Base-by-base conservation (phyloP, 1,140 invertebrate species). In the Lethocerus indicus region DNA sequence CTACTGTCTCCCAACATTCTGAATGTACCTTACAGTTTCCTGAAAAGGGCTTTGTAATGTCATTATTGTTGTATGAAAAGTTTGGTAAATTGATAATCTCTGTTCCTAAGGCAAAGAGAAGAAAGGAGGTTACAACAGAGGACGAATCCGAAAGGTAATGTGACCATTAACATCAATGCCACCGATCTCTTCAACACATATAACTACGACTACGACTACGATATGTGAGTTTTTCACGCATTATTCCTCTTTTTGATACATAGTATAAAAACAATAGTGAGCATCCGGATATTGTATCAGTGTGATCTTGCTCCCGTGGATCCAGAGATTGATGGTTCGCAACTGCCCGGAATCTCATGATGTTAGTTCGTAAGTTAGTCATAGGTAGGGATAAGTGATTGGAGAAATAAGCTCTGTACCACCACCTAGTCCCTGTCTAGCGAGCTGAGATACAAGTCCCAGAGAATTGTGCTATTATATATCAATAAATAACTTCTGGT, bases 131-230 rank as follows among this genome's bases (percentile, higher is more conserved):
- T 95, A 18, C 79, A 90, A 55, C 82, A 87, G 58, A 73, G 81
- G 50, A 93, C 91, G 1, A 93, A 95, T 70, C 91, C 92, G 1
- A 81, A 81, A 58, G 87, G 89, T 14, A 81, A 76, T 48, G 75
- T 95, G 18, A 86, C 81, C 29, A 75, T 95, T 25, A 82, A 81
- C 56, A 75, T 96, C 14, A 91, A 96, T 74, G 90, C 90, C 2
- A 90, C 89, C 5, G 89, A 95, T 63, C 64, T 95, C 50, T 97
- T 97, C 69, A 82, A 77, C 47, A 75, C 73, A 54, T 85, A 87
- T 59, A 76, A 83, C 58, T 76, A 83, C 55, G 73, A 79, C 50
- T 74, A 86, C 59, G 77, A 83, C 58, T 76, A 84, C 57, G 75
- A 75, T 61, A 72, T 73, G 58, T 70, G 63, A 55, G 58, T 55